A percentile compares a stretch with the other conserved stretches of the same genome.
Conservation (phyloP, 2,113 vertebrate genomes). For the Carassius carassius region DNA sequence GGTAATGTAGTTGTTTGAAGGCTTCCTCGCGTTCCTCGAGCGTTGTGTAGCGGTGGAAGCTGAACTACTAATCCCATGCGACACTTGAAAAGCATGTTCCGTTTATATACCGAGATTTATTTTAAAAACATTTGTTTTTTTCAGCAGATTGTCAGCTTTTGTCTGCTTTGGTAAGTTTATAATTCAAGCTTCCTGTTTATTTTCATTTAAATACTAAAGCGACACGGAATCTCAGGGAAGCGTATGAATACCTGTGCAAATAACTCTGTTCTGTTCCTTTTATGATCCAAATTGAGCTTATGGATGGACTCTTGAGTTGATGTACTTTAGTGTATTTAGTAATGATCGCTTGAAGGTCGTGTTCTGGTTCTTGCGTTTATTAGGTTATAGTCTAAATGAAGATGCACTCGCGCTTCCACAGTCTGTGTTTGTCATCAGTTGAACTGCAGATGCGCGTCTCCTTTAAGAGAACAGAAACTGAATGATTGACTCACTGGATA, state of each 20-base stretch:
- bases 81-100: background rate
- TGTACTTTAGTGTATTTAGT: background rate
- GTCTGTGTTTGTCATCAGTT: too few relatives aligned
- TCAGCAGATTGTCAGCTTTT: background rate
- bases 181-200: background rate
- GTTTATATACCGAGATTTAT: slow-evolving; percentile 27
- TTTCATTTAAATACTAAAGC: background rate
- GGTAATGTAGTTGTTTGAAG: slow-evolving; percentile 47
- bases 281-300: background rate
- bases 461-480: background rate
- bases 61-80: slow-evolving; percentile 53
- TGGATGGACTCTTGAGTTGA: background rate
- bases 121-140: slow-evolving; percentile 48
- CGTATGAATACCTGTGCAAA: background rate
- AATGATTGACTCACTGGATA: background rate
- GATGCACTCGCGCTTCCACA: too few relatives aligned
- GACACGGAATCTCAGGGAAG: background rate
- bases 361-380: background rate
- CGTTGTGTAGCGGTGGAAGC: too few relatives aligned
- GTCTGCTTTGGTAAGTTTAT: slow-evolving; percentile 3
- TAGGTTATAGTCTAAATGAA: background rate
- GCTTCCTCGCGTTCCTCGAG: background rate
- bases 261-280: background rate
- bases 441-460: background rate
- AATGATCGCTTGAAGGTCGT: background rate